Conservation (phyloP, 2,797 vertebrate species). For the Channallabes apus region DNA sequence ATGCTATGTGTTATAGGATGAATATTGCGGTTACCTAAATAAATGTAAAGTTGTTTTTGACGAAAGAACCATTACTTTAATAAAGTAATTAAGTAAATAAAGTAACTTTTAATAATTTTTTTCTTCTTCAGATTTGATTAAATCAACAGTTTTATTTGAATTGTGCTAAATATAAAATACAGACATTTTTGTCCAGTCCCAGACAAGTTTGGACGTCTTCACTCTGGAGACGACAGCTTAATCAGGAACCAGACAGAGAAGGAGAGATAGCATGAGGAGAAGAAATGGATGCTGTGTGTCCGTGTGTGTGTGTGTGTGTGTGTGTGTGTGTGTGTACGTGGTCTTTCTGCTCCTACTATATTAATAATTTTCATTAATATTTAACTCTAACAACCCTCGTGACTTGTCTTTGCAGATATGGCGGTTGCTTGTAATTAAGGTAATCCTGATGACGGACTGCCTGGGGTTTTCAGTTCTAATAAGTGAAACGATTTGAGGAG, state of each 20-base stretch:
- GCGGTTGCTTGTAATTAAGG: background rate
- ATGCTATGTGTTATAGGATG: background rate
- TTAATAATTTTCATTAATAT: background rate
- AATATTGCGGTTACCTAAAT: background rate
- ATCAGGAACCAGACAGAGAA: constrained; percentile 17
- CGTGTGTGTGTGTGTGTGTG: background rate
- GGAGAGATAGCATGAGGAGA: background rate
- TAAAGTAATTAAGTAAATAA: too few relatives aligned
- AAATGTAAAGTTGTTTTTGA: constrained; percentile 5
- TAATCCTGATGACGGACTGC: too few relatives aligned
- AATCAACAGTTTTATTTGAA: background rate
- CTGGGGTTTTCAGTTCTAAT: too few relatives aligned
- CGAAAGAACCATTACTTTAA: background rate
- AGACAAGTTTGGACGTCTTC: constrained; percentile 26
- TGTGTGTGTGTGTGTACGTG: background rate
- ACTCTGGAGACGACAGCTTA: constrained; percentile 25
- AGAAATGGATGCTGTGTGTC: background rate
- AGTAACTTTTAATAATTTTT: too few relatives aligned
- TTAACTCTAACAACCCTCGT: background rate
- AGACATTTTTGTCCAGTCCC: constrained; percentile 10
- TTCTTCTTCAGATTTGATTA: background rate
- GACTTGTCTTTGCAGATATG: background rate
- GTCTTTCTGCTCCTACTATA: background rate
- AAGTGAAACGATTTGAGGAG: too few relatives aligned
- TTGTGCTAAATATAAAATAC: constrained; percentile 18